A percentile compares a stretch with the other conserved stretches of the same genome.
phyloP scores from a whole-genome alignment of 2,797 vertebrate genomes.

The Melanotaenia maccullochi region DNA sequence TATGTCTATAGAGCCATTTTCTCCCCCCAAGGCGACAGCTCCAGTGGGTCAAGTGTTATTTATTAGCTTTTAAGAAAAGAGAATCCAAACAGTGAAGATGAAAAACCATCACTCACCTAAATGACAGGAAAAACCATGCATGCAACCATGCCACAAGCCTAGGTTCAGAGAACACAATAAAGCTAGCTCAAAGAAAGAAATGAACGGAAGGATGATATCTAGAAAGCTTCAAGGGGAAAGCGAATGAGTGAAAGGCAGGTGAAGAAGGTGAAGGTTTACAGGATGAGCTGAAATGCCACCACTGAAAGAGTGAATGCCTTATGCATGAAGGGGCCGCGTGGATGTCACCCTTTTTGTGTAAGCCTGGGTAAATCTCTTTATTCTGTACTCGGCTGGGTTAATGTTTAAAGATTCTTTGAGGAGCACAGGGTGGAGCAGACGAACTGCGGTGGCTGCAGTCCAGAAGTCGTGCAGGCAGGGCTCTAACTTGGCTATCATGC shows the following conservation, averaged over 20 bases:
- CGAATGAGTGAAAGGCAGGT: conserved; percentile 26
- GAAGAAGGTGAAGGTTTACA: conserved; percentile 23
- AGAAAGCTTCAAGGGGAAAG: conserved; percentile 14
- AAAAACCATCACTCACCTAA: conserved; percentile 68
- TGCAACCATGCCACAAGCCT: conserved; percentile 26
- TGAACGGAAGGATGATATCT: conserved; percentile 24
- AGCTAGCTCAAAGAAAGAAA: conserved; percentile 12
- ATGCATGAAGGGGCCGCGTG: conserved; percentile 12
- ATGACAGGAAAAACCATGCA: conserved; percentile 32
- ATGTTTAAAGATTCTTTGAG: conserved; percentile 45
- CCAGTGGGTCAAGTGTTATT: conserved; percentile 60
- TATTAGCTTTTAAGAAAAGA: conserved; percentile 68
- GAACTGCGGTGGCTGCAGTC: conserved; percentile 50
- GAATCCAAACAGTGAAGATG: conserved; percentile 53
- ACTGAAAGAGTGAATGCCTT: conserved; percentile 14
- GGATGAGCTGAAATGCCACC: conserved; percentile 19
- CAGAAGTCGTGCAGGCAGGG: conserved; percentile 61
- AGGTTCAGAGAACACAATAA: conserved; percentile 31
- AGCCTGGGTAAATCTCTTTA: conserved; percentile 32
- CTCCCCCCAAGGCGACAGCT: conserved; percentile 38
- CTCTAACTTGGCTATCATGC: conserved; percentile 51
- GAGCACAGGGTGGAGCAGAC: conserved; percentile 55
- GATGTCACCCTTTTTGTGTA: conserved; percentile 1
- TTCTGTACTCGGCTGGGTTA: conserved; percentile 37
- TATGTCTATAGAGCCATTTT: conserved; percentile 40